Percentiles rank a stretch among this genome's conserved stretches.
Conservation (phyloP, 2,888 invertebrate species). For the Nysson spinosus region DNA sequence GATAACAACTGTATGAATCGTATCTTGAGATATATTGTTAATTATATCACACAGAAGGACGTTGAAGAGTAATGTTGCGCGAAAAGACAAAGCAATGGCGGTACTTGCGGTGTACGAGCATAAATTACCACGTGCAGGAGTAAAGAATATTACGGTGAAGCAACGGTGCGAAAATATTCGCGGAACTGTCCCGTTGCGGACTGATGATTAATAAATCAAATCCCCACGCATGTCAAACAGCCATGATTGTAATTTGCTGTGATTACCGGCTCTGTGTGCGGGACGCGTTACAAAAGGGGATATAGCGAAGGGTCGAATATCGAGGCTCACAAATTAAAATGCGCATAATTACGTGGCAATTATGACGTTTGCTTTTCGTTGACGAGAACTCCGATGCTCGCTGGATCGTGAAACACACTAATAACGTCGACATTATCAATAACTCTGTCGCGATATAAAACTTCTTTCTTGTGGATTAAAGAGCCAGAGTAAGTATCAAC, state of each 20-base stretch:
- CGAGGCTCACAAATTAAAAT: conserved; percentile 54
- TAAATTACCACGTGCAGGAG: conserved; percentile 43
- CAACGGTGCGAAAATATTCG: conserved; percentile 56
- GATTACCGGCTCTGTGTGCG: conserved; percentile 37
- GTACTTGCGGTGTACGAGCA: conserved; percentile 18
- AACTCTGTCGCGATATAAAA: conserved; percentile 17
- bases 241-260: conserved; percentile 58
- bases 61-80: neutral
- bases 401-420: conserved; percentile 36
- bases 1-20: too few species aligned
- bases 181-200: conserved; percentile 44
- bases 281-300: too few species aligned
- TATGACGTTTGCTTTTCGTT: conserved; percentile 59
- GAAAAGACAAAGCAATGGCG: neutral
- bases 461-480: too few species aligned
- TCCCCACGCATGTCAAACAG: conserved; percentile 54
- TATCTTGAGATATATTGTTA: conserved; percentile 11
- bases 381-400: conserved; percentile 25
- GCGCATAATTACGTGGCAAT: conserved; percentile 63
- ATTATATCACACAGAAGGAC: conserved; percentile 1
- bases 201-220: conserved; percentile 62
- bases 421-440: conserved; percentile 39
- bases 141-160: conserved; percentile 47
- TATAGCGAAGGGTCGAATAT: neutral
- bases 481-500: too few species aligned